Percentiles rank a stretch among this genome's conserved stretches.
Conservation (phyloP, 2,888 invertebrate species). For the Theretra japonica region DNA sequence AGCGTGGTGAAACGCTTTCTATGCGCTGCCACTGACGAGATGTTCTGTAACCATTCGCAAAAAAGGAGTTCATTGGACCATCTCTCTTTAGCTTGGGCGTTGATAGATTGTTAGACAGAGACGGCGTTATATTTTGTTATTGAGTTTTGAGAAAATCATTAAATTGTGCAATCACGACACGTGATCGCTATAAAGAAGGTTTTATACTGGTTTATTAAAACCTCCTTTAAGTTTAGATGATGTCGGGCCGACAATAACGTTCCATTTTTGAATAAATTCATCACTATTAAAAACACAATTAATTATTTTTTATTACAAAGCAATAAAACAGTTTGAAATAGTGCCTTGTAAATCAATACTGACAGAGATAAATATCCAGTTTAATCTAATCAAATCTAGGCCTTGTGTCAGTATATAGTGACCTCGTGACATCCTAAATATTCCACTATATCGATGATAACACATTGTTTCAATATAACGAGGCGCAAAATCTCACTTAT, state of each 20-base stretch:
- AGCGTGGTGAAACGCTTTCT: constrained; percentile 67
- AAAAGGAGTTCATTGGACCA: constrained; percentile 34
- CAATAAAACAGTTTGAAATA: background rate
- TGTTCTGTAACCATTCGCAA: constrained; percentile 42
- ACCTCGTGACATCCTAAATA: constrained; percentile 20
- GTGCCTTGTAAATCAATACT: background rate
- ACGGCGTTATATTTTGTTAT: background rate
- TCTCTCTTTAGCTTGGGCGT: constrained; percentile 21
- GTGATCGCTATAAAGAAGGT: too few species aligned
- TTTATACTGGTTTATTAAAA: too few species aligned
- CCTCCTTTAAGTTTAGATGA: too few species aligned
- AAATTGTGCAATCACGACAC: too few species aligned
- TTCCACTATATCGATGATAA: constrained; percentile 10
- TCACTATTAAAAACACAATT: background rate
- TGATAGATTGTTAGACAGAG: background rate
- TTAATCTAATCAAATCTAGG: background rate
- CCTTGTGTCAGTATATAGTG: background rate
- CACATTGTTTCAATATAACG: constrained; percentile 26
- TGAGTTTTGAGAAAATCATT: background rate
- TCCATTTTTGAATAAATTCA: too few species aligned
- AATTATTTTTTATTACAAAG: background rate
- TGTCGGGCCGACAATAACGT: too few species aligned
- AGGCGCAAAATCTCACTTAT: constrained; percentile 27
- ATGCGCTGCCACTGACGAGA: constrained; percentile 48
- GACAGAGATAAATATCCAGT: background rate